phyloP scores from a whole-genome alignment of 2,113 vertebrate species.

The Planiliza haematocheilus region DNA sequence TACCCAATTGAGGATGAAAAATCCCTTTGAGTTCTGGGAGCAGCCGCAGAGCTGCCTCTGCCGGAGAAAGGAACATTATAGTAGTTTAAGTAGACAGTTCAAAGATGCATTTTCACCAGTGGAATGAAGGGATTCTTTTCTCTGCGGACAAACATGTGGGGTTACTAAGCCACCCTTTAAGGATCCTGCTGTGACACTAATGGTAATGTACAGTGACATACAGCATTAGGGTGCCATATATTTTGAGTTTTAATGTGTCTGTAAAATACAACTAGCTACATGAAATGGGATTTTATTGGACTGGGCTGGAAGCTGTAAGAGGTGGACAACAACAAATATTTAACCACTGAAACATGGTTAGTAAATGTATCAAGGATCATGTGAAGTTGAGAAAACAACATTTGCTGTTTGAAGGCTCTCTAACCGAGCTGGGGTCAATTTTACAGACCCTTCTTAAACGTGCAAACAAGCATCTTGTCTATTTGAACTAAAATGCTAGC shows the following conservation, averaged over 20 bases:
- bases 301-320: background rate
- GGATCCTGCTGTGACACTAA: constrained; percentile 38
- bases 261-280: background rate
- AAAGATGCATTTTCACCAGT: constrained; percentile 51
- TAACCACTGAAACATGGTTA: too few species aligned
- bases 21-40: constrained; percentile 68
- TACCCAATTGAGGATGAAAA: constrained; percentile 69
- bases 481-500: too few species aligned
- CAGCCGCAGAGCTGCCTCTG: constrained; percentile 54
- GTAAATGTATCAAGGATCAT: too few species aligned
- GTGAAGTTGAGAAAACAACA: too few species aligned
- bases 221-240: constrained; percentile 32
- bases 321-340: background rate
- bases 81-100: constrained; percentile 49
- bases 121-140: constrained; percentile 28
- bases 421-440: too few species aligned
- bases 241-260: constrained; percentile 1
- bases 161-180: constrained; percentile 7
- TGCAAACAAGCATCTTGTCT: too few species aligned
- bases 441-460: too few species aligned
- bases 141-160: constrained; percentile 42
- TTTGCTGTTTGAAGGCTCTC: too few species aligned
- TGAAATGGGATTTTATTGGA: background rate
- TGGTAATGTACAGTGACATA: constrained; percentile 22
- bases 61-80: constrained; percentile 38